These are phyloP conservation scores for Acronicta leporina DNA, from an alignment of 2,888 invertebrate genomes.

Conservation along the genomic window DNA sequence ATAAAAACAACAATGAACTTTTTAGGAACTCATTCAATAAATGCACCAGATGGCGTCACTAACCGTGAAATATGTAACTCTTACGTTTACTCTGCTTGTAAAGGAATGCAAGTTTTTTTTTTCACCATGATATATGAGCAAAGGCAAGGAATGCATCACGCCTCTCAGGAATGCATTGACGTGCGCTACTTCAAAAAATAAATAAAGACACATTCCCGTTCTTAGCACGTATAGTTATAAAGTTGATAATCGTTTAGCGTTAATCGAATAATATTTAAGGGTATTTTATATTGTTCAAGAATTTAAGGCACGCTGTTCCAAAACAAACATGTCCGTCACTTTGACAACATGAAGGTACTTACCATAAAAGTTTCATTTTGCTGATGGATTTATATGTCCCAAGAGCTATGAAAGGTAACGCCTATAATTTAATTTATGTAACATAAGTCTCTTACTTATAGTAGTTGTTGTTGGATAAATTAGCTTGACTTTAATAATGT, in stretches of 20 bases:
- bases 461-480: too few species aligned
- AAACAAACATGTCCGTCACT: slow-evolving; percentile 41
- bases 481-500: too few species aligned
- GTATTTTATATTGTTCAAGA: slow-evolving; percentile 41
- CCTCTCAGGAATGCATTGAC: slow-evolving; percentile 53
- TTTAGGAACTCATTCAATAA: slow-evolving; percentile 42
- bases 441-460: too few species aligned
- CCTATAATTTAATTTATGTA: not conserved
- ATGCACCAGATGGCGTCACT: slow-evolving; percentile 35
- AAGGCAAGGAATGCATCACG: slow-evolving; percentile 49
- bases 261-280: slow-evolving; percentile 12
- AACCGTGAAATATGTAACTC: slow-evolving; percentile 51
- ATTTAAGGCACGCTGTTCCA: slow-evolving; percentile 39
- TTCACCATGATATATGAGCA: slow-evolving; percentile 48
- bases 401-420: slow-evolving; percentile 1
- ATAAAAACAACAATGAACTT: slow-evolving; percentile 36
- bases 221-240: slow-evolving; percentile 5
- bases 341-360: slow-evolving; percentile 18
- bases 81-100: slow-evolving; percentile 44
- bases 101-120: slow-evolving; percentile 59
- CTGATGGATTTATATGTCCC: slow-evolving; percentile 25
- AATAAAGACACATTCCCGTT: slow-evolving; percentile 20
- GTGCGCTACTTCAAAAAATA: slow-evolving; percentile 41
- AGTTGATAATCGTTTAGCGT: slow-evolving; percentile 8
- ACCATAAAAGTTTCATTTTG: slow-evolving; percentile 23